Evolutionary conservation across 2,888 invertebrate genomes (phyloP).

Genomic region (Ennomos fuscantarius): DNA sequence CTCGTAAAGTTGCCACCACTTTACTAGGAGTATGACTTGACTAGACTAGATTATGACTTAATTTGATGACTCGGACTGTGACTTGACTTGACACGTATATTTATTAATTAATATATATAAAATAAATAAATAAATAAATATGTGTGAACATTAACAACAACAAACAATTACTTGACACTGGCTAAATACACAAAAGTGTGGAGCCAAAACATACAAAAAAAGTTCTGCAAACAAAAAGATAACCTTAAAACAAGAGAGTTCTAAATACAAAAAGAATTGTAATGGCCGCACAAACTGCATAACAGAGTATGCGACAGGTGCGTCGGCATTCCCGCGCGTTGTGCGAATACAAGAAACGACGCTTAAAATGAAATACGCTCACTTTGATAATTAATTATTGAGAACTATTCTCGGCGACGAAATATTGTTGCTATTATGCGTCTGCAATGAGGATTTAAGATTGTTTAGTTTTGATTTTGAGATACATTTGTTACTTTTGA

Average conservation of each 20-base stretch:
- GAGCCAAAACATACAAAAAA: no score
- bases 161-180: no score
- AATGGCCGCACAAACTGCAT: constrained; percentile 55
- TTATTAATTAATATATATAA: no score
- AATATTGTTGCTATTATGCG: constrained; percentile 78
- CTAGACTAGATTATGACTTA: no score
- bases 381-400: constrained; percentile 71
- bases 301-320: constrained; percentile 76
- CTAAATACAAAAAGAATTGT: constrained; percentile 11
- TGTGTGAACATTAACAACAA: no score
- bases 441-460: constrained; percentile 53
- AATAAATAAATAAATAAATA: no score
- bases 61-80: no score
- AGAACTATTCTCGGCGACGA: constrained; percentile 64
- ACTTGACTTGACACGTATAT: no score
- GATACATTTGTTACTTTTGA: constrained; percentile 15
- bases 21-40: no score
- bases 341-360: constrained; percentile 69
- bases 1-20: no score
- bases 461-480: constrained; percentile 30
- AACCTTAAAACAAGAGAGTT: constrained; percentile 10
- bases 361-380: constrained; percentile 75
- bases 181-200: no score
- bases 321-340: constrained; percentile 62
- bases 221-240: background rate